These are phyloP conservation scores for Drosophila meridiana DNA, from an alignment of 2,888 invertebrate species.

Conservation along the genomic window DNA sequence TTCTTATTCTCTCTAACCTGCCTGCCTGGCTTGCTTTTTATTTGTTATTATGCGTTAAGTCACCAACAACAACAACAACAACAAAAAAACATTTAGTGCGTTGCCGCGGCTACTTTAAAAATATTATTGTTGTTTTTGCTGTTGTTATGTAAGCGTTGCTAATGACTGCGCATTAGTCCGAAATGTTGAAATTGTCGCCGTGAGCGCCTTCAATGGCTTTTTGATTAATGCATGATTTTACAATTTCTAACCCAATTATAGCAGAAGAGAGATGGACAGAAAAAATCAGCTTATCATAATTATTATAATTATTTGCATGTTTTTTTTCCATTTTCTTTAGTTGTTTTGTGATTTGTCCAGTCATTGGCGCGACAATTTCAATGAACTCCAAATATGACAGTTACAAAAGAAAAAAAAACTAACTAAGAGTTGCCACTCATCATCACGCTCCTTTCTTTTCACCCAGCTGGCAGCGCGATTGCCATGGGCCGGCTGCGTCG, in stretches of 20 bases:
- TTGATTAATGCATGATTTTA: constrained; percentile 75
- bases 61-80: constrained; percentile 37
- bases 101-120: constrained; percentile 24
- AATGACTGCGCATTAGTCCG: constrained; percentile 64
- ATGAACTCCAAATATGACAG: constrained; percentile 55
- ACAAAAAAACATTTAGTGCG: constrained; percentile 33
- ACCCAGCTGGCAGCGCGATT: constrained; percentile 19
- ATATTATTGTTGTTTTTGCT: constrained; percentile 27
- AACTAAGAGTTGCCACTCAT: constrained; percentile 44
- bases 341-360: constrained; percentile 34
- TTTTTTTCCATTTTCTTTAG: constrained; percentile 8
- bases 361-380: constrained; percentile 65
- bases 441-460: constrained; percentile 50
- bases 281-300: constrained; percentile 50
- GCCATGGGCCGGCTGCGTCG: constrained; percentile 20
- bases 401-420: constrained; percentile 14
- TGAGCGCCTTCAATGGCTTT: constrained; percentile 68
- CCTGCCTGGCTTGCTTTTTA: constrained; percentile 34
- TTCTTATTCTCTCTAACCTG: constrained; percentile 57
- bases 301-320: constrained; percentile 68
- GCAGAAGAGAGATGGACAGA: constrained; percentile 15
- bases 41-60: constrained; percentile 42
- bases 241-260: constrained; percentile 69
- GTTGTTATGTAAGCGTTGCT: constrained; percentile 68
- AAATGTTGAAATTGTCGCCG: constrained; percentile 60